Evolutionary conservation across 2,113 vertebrate genomes (phyloP), one percentile per base, ranked within the genome.

Genomic region (Meles meles): DNA sequence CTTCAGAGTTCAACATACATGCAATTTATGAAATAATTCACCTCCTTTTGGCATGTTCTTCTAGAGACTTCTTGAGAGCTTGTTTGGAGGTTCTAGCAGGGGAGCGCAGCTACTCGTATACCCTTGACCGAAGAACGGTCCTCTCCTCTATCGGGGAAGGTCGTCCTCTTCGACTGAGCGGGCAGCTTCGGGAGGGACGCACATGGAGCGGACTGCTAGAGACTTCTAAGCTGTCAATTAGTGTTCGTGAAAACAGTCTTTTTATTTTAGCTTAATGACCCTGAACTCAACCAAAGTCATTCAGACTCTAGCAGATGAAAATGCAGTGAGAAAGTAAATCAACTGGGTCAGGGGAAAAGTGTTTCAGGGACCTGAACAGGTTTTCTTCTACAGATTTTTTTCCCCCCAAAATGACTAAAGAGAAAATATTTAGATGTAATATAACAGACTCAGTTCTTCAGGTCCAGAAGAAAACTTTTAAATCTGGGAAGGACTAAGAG

Each of bases 211-310:
- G n/a, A n/a, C n/a, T 92, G 42, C 49, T 85, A 49, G 44, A 96
- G 67, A 74, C 39, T 82, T 96, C 77, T 29, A 72, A 96, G n/a
- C 39, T 97, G 88, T 79, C 88, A 94, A 82, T 92, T 88, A 77
- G 13, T 71, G 47, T 79, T 94, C 82, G 88, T 85, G 91, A 89
- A 90, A 91, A 81, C 20, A 69, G 31, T 47, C 67, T 92, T 94
- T 96, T 94, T 81, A 87, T 76, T 96, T 93, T 90, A 55, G 57
- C 39, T 93, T 88, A 91, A 96, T 86, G 88, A 97, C 47, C 80
- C 59, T 74, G 65, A 96, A 83, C 39, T 5, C 88, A 72, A 29
- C 4, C 37, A 67, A 95, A 97, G 71, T 87, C 79, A 82, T 85
- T 89, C 72, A 74, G 7, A 74, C 49, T 85, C 44, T 67, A 61